Conservation (phyloP, 2,113 vertebrate species). For the Lethenteron camtschaticum region DNA sequence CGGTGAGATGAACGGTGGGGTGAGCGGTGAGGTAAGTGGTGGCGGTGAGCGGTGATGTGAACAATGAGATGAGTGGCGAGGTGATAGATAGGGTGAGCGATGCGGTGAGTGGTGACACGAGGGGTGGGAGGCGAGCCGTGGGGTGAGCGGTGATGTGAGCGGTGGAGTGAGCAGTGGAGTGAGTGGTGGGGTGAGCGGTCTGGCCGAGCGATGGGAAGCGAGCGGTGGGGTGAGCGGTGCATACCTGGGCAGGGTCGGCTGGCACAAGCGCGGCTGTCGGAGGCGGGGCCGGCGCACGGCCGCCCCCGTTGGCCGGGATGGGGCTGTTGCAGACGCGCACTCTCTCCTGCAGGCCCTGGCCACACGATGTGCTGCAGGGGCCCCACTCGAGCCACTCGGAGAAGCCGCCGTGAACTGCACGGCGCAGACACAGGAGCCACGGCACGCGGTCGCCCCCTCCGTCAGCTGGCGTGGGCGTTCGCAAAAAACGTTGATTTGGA, state of each 20-base stretch:
- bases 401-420: slow-evolving; percentile 59
- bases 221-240: too few relatives aligned
- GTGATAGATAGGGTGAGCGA: too few relatives aligned
- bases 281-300: slow-evolving; percentile 30
- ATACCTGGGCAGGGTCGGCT: slow-evolving; percentile 61
- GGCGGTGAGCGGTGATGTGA: too few relatives aligned
- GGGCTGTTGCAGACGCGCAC: slow-evolving; percentile 55
- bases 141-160: background rate
- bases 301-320: slow-evolving; percentile 61
- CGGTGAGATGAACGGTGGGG: too few relatives aligned
- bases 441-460: too few relatives aligned
- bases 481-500: too few relatives aligned
- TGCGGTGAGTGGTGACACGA: too few relatives aligned
- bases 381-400: slow-evolving; percentile 65
- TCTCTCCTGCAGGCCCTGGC: slow-evolving; percentile 45
- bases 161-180: background rate
- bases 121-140: too few relatives aligned
- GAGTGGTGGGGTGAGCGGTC: background rate
- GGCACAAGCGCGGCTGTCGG: slow-evolving; percentile 37
- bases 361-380: slow-evolving; percentile 59
- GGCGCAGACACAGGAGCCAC: too few relatives aligned
- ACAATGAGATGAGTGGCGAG: too few relatives aligned
- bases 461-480: too few relatives aligned
- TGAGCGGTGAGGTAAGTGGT: too few relatives aligned
- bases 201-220: background rate